phyloP scores from a whole-genome alignment of 2,888 invertebrate species.

The Agonopterix heracliana region DNA sequence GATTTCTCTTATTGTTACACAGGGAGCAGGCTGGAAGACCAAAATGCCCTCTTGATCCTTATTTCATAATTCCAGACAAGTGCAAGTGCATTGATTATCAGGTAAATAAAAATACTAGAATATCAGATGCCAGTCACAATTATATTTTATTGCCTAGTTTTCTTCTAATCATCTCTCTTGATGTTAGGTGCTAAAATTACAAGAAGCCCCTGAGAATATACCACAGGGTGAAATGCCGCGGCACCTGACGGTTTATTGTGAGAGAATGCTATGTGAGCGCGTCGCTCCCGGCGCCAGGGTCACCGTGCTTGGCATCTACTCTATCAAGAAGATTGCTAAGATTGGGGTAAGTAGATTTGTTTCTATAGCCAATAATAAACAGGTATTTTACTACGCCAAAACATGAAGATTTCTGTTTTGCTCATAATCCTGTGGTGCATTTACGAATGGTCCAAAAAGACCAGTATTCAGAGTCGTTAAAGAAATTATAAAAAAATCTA shows the following conservation, averaged over 20 bases:
- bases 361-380: too few relatives aligned
- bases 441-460: too few relatives aligned
- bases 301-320: slow-evolving; percentile 95
- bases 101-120: slow-evolving; percentile 37
- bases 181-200: slow-evolving; percentile 87
- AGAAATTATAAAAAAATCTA: too few relatives aligned
- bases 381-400: too few relatives aligned
- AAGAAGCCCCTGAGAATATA: slow-evolving; percentile 92
- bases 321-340: slow-evolving; percentile 91
- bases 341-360: slow-evolving; percentile 72
- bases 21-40: slow-evolving; percentile 95
- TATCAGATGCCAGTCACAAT: too few relatives aligned
- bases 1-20: slow-evolving; percentile 10
- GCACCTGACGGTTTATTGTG: slow-evolving; percentile 95
- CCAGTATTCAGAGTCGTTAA: too few relatives aligned
- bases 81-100: slow-evolving; percentile 99
- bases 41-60: slow-evolving; percentile 97
- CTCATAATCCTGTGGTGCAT: too few relatives aligned
- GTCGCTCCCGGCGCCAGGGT: slow-evolving; percentile 98
- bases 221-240: slow-evolving; percentile 99
- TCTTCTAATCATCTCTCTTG: too few relatives aligned
- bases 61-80: slow-evolving; percentile 98
- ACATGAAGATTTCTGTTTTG: too few relatives aligned
- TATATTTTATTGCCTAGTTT: too few relatives aligned
- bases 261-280: slow-evolving; percentile 92